These are phyloP conservation scores for Adineta ricciae DNA, from an alignment of 2,888 invertebrate species.

Conservation along the genomic window DNA sequence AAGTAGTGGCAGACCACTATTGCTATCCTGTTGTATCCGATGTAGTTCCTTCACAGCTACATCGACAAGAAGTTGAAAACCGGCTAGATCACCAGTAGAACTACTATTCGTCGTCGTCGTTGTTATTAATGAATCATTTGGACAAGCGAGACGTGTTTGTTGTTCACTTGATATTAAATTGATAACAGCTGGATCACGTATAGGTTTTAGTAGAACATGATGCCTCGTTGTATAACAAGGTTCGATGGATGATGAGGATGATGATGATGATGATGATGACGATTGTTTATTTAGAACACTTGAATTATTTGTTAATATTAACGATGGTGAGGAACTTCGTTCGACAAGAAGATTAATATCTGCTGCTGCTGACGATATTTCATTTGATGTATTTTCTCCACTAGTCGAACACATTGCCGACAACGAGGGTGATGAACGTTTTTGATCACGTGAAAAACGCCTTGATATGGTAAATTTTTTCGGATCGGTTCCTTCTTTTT, in stretches of 20 bases:
- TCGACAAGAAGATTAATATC: neutral
- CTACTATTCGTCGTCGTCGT: neutral
- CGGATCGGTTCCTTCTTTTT: conserved; percentile 78
- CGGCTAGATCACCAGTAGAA: conserved; percentile 63
- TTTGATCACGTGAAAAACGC: conserved; percentile 15
- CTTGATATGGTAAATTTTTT: conserved; percentile 69
- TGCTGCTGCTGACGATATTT: neutral
- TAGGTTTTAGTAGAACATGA: neutral
- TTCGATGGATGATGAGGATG: neutral
- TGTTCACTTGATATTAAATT: conserved; percentile 5
- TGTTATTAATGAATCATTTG: neutral
- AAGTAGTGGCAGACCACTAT: neutral
- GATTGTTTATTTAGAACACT: conserved; percentile 7
- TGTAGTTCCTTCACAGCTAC: conserved; percentile 58
- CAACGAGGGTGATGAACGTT: conserved; percentile 6
- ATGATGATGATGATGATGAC: neutral
- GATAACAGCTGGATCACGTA: neutral
- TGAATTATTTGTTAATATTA: neutral
- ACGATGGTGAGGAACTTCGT: neutral
- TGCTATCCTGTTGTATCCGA: conserved; percentile 7
- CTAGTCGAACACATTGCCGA: neutral
- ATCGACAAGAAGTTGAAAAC: conserved; percentile 72
- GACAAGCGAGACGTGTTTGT: neutral
- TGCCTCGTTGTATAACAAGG: neutral
- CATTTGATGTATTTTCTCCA: conserved; percentile 2